Evolutionary conservation across 35 echinoderm and acorn worm species (phyloP).

Genomic region (Ophiothrix spiculata): DNA sequence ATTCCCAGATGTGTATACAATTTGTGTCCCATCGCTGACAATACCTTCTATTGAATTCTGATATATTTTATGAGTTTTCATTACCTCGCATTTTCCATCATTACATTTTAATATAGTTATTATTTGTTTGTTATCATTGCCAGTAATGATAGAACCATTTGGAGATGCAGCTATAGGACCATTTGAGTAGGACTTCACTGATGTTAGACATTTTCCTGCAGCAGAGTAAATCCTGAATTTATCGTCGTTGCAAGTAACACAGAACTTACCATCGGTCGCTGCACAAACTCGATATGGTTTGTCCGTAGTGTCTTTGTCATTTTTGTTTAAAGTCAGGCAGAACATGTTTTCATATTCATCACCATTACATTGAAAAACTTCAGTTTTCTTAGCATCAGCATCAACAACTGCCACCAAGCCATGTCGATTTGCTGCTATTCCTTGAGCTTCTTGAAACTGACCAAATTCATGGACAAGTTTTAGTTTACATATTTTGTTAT

Average conservation of each 20-base stretch:
- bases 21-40: neutral
- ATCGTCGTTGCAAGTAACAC: neutral
- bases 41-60: neutral
- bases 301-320: neutral
- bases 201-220: neutral
- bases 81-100: neutral
- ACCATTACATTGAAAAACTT: neutral
- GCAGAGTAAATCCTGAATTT: neutral
- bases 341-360: neutral
- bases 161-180: neutral
- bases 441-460: neutral
- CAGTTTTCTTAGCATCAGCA: neutral
- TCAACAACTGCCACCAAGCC: neutral
- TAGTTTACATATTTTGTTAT: neutral
- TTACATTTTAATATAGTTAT: neutral
- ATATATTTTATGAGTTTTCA: neutral
- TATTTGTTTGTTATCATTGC: neutral
- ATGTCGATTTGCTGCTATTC: neutral
- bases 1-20: neutral
- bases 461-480: neutral
- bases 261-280: neutral
- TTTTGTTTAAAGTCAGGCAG: neutral
- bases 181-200: neutral
- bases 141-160: neutral
- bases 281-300: neutral